These are phyloP conservation scores for Amphipyra tragopoginis DNA, from an alignment of 2,888 invertebrate species.

Conservation along the genomic window DNA sequence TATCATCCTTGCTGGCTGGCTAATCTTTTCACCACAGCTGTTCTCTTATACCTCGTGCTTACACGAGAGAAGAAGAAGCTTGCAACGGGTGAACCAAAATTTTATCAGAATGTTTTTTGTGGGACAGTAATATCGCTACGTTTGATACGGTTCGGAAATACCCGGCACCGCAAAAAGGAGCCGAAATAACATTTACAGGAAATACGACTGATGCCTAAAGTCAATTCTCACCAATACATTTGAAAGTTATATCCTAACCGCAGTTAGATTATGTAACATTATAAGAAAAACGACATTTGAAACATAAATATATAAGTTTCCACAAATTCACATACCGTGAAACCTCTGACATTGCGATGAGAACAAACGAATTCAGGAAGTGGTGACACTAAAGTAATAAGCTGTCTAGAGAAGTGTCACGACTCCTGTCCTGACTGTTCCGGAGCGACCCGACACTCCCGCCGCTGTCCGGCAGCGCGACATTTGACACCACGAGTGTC, in stretches of 20 bases:
- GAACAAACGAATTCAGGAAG: constrained; percentile 8
- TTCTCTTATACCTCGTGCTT: too few species aligned
- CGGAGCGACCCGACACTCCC: not conserved
- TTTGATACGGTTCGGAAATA: not conserved
- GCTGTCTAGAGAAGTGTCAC: constrained; percentile 26
- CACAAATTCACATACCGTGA: not conserved
- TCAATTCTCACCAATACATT: not conserved
- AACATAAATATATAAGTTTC: not conserved
- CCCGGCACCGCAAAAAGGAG: not conserved
- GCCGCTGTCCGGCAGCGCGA: not conserved
- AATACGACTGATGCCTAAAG: not conserved
- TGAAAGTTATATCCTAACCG: not conserved
- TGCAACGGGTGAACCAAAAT: too few species aligned
- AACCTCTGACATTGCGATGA: constrained; percentile 13
- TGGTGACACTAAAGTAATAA: constrained; percentile 35
- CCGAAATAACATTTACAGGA: not conserved
- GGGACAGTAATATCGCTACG: not conserved
- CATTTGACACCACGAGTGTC: not conserved
- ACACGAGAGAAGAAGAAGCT: too few species aligned
- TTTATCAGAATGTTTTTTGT: not conserved
- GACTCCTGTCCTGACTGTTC: not conserved
- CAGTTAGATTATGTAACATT: too few species aligned
- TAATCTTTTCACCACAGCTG: too few species aligned
- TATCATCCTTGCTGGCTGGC: too few species aligned
- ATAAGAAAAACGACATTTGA: too few species aligned